These are phyloP conservation scores for Agriopis leucophaearia DNA, from an alignment of 2,888 invertebrate species.

Conservation along the genomic window DNA sequence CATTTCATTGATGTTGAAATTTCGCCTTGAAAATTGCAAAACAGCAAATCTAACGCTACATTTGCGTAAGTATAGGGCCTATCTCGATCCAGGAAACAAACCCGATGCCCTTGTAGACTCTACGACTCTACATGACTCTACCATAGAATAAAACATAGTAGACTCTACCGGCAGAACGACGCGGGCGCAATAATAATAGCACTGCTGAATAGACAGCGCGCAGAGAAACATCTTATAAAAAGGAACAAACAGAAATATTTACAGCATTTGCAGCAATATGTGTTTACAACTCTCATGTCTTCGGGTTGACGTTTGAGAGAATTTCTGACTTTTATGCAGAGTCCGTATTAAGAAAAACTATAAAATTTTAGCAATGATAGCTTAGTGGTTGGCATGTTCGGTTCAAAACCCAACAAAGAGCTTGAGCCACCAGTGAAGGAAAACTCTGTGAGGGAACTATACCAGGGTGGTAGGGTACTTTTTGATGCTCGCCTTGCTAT, in stretches of 20 bases:
- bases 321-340: too few relatives aligned
- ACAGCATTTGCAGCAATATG: not conserved
- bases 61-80: conserved; percentile 58
- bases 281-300: too few relatives aligned
- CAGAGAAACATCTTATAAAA: not conserved
- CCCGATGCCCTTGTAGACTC: conserved; percentile 73
- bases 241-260: not conserved
- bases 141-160: not conserved
- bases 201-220: conserved; percentile 5
- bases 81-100: conserved; percentile 75
- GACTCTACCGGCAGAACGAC: conserved; percentile 47
- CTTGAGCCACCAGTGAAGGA: too few relatives aligned
- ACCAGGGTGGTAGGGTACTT: too few relatives aligned
- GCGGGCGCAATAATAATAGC: conserved; percentile 55
- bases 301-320: not conserved
- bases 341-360: too few relatives aligned
- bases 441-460: too few relatives aligned
- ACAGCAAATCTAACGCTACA: conserved; percentile 21
- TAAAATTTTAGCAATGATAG: too few relatives aligned
- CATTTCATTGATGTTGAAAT: not conserved
- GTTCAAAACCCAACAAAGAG: too few relatives aligned
- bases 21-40: conserved; percentile 25
- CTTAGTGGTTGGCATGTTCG: too few relatives aligned
- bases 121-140: conserved; percentile 23
- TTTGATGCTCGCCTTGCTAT: too few relatives aligned